Conservation (phyloP, 2,797 vertebrate genomes). For the Chaenodraco wilsoni region DNA sequence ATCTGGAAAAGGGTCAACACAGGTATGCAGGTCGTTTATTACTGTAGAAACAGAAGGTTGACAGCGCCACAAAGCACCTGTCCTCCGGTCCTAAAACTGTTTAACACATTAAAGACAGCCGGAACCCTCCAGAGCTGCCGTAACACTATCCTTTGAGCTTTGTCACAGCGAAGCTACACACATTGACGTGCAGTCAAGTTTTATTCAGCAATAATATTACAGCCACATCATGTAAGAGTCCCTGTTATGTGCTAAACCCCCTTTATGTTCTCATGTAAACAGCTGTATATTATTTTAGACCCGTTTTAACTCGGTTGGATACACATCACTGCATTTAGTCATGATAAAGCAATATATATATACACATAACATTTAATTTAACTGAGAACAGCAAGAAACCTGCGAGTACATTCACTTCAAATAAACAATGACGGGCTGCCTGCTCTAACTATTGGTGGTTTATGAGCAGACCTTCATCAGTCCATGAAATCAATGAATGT, state of each 20-base stretch:
- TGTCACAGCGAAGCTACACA: conserved; percentile 25
- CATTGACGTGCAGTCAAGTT: conserved; percentile 26
- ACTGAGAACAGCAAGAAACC: too few relatives aligned
- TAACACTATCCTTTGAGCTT: conserved; percentile 58
- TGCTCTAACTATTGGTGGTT: too few relatives aligned
- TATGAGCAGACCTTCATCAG: too few relatives aligned
- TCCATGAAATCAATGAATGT: too few relatives aligned
- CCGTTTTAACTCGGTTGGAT: background rate
- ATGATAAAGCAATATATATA: background rate
- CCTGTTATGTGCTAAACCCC: background rate
- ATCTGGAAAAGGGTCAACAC: conserved; percentile 63
- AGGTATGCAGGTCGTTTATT: conserved; percentile 66
- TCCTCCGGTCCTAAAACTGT: conserved; percentile 70
- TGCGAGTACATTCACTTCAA: too few relatives aligned
- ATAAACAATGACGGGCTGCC: too few relatives aligned
- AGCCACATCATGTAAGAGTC: background rate
- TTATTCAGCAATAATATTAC: background rate
- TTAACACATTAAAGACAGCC: conserved; percentile 69
- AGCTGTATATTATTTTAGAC: background rate
- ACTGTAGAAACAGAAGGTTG: conserved; percentile 66
- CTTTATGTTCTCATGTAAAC: background rate
- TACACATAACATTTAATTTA: too few relatives aligned
- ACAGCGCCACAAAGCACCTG: conserved; percentile 73
- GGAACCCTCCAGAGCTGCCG: conserved; percentile 54
- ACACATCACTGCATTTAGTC: background rate